A percentile compares a stretch with the other conserved stretches of the same genome.
phyloP scores from a whole-genome alignment of 2,113 vertebrate genomes.

The Boulengeromyrus knoepffleri region DNA sequence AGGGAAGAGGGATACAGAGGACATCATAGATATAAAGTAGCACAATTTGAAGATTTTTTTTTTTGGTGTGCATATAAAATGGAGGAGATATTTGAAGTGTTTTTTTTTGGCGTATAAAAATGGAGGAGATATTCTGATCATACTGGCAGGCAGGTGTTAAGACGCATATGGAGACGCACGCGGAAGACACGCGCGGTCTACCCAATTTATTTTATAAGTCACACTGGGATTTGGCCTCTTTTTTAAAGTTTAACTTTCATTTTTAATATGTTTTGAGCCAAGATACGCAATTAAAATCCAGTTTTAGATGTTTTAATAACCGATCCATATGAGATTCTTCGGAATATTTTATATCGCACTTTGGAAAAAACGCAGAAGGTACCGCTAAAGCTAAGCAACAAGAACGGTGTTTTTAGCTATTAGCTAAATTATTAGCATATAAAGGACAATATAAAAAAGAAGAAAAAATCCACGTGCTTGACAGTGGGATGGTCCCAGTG shows the following conservation, averaged over 20 bases:
- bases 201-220: not conserved
- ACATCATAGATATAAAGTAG: not conserved
- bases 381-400: not conserved
- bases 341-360: not conserved
- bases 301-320: not conserved
- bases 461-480: not conserved
- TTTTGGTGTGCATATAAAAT: not conserved
- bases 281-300: slow-evolving; percentile 4
- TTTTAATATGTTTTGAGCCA: not conserved
- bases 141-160: not conserved
- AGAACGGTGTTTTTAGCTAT: not conserved
- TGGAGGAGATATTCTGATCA: not conserved
- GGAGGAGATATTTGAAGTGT: not conserved
- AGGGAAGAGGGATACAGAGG: not conserved
- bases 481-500: not conserved
- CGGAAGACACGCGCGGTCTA: not conserved
- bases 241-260: not conserved
- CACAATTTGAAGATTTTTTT: not conserved
- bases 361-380: not conserved
- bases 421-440: not conserved
- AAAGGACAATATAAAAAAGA: not conserved
- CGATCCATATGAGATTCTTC: not conserved
- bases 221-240: not conserved
- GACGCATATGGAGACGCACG: not conserved
- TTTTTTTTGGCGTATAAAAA: not conserved